Percentiles rank a stretch among this genome's conserved stretches.
phyloP scores from a whole-genome alignment of 2,113 vertebrate species.

The Datnioides undecimradiatus region DNA sequence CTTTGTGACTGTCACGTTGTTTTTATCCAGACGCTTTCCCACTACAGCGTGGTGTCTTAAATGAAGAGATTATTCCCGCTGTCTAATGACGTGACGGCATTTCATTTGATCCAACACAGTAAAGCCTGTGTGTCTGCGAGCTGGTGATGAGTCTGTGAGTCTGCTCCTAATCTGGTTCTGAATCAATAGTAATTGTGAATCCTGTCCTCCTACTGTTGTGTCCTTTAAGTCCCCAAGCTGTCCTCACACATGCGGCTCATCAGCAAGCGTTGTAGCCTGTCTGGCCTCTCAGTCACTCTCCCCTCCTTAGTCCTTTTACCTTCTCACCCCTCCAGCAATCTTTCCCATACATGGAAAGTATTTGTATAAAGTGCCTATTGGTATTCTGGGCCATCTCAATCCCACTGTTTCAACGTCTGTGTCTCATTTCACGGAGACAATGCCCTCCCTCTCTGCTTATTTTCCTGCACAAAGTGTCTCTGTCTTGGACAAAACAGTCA shows the following conservation, averaged over 20 bases:
- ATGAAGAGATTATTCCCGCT: constrained; percentile 5
- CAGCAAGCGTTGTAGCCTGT: constrained; percentile 14
- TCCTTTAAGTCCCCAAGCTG: constrained; percentile 41
- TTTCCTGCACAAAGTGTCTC: constrained; percentile 62
- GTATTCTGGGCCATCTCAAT: too few relatives aligned
- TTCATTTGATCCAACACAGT: constrained; percentile 41
- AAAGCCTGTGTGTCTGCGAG: constrained; percentile 27
- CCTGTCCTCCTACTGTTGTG: constrained; percentile 24
- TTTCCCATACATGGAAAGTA: constrained; percentile 11
- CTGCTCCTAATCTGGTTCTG: constrained; percentile 55
- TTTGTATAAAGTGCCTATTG: too few relatives aligned
- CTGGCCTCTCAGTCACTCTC: constrained; percentile 27
- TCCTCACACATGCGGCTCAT: constrained; percentile 20
- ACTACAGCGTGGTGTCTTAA: neutral
- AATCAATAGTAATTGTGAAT: constrained; percentile 61
- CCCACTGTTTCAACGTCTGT: constrained; percentile 16
- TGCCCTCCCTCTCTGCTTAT: constrained; percentile 16
- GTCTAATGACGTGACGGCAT: constrained; percentile 20
- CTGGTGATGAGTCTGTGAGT: constrained; percentile 37
- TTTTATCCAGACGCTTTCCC: neutral
- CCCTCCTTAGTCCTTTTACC: constrained; percentile 14
- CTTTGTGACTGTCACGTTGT: neutral
- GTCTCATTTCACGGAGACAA: constrained; percentile 57
- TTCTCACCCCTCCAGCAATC: constrained; percentile 27
- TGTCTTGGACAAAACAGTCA: constrained; percentile 59